Evolutionary conservation across 2,113 vertebrate species (phyloP).

Genomic region (Mus spicilegus): DNA sequence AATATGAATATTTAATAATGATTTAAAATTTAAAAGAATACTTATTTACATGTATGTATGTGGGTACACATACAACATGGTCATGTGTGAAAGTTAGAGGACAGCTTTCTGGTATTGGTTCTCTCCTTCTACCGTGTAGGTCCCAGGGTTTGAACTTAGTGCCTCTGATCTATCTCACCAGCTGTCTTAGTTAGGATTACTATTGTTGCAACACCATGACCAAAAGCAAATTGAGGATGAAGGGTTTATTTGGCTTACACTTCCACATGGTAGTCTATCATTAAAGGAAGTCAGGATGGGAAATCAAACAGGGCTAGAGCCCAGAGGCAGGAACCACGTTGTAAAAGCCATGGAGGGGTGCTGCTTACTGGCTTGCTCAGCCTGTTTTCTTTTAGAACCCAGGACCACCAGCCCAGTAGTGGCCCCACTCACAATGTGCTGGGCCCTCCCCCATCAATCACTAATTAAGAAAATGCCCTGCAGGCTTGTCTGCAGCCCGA

Average conservation of each 20-base stretch:
- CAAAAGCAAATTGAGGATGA: not conserved
- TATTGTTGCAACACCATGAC: not conserved
- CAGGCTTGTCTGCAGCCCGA: not conserved
- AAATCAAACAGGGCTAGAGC: not conserved
- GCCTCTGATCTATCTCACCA: not conserved
- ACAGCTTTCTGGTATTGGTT: not conserved
- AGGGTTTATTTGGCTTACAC: not conserved
- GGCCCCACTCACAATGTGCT: not conserved
- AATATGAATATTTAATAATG: conserved; percentile 16
- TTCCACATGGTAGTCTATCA: not conserved
- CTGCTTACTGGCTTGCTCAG: not conserved
- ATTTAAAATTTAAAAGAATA: not conserved
- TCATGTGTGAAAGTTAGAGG: not conserved
- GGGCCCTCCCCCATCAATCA: not conserved
- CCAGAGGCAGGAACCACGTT: not conserved
- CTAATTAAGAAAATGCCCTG: not conserved
- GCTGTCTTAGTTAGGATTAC: not conserved
- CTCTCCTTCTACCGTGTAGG: not conserved
- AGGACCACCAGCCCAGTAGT: no score
- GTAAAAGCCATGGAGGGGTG: not conserved
- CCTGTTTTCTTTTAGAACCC: not conserved
- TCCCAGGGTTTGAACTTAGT: not conserved
- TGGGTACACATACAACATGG: not conserved
- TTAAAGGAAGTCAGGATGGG: not conserved
- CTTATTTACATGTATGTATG: not conserved